Evolutionary conservation across 2,113 vertebrate species (phyloP).

Genomic region (Lipotes vexillifer): DNA sequence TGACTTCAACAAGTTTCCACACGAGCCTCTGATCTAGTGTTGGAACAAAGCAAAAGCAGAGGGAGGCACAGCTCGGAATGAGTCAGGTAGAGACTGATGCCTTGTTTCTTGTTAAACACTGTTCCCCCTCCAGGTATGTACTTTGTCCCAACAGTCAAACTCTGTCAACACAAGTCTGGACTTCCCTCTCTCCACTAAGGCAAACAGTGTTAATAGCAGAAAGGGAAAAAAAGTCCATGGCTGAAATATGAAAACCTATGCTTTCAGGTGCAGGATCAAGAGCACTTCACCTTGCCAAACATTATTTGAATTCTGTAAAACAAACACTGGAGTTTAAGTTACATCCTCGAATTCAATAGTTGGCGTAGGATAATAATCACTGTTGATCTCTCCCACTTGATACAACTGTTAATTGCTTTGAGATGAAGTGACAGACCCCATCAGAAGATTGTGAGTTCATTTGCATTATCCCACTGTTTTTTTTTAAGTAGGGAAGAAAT

Average conservation of each 20-base stretch:
- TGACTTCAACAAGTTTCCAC: slow-evolving; percentile 40
- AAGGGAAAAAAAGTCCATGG: slow-evolving; percentile 7
- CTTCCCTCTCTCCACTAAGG: slow-evolving; percentile 39
- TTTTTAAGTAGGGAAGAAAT: background rate
- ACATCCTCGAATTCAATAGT: slow-evolving; percentile 60
- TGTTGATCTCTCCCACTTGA: background rate
- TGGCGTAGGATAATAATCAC: background rate
- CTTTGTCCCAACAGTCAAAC: slow-evolving; percentile 58
- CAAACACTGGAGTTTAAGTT: slow-evolving; percentile 58
- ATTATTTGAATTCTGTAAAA: slow-evolving; percentile 73
- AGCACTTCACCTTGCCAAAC: slow-evolving; percentile 60
- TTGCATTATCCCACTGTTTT: background rate
- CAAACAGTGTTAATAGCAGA: slow-evolving; percentile 34
- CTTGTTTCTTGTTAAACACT: slow-evolving; percentile 59
- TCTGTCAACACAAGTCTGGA: slow-evolving; percentile 71
- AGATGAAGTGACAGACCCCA: slow-evolving; percentile 17
- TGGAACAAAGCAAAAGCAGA: slow-evolving; percentile 36
- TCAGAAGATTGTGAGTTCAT: background rate
- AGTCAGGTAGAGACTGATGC: slow-evolving; percentile 9
- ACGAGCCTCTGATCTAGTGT: background rate
- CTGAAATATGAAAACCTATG: slow-evolving; percentile 52
- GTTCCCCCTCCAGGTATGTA: slow-evolving; percentile 51
- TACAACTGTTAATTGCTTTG: slow-evolving; percentile 25
- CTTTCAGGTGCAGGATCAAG: slow-evolving; percentile 73
- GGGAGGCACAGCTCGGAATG: background rate